Percentiles rank a stretch among this genome's conserved stretches.
These are phyloP conservation scores for Tachysurus fulvidraco DNA, from an alignment of 2,113 vertebrate genomes.

Conservation along the genomic window DNA sequence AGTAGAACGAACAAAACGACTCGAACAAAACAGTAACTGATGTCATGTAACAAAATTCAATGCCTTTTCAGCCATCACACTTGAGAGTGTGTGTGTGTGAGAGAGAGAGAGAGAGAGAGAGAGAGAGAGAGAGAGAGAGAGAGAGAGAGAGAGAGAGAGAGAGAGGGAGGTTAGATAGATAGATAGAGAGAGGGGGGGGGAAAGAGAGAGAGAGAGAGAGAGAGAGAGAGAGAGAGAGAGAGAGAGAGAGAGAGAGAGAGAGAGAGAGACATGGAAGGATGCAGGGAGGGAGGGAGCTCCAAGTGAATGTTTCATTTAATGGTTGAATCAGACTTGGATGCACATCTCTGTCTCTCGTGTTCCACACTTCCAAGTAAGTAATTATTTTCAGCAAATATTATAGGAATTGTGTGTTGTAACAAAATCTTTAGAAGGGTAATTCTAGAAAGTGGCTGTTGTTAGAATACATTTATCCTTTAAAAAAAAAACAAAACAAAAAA, in stretches of 20 bases:
- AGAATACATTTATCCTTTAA: background rate
- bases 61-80: too few relatives aligned
- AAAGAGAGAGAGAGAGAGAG: too few relatives aligned
- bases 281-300: background rate
- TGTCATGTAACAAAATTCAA: background rate
- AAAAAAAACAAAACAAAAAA: too few relatives aligned
- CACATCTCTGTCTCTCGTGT: background rate
- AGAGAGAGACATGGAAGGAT: background rate
- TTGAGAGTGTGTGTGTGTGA: too few relatives aligned
- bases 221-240: too few relatives aligned
- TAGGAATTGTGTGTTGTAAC: background rate
- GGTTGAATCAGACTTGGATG: conserved; percentile 16
- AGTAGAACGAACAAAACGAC: background rate
- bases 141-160: too few relatives aligned
- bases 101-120: too few relatives aligned
- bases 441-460: background rate
- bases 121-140: too few relatives aligned
- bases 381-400: background rate
- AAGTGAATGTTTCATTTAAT: conserved; percentile 28
- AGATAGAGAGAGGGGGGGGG: too few relatives aligned
- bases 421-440: background rate
- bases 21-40: background rate
- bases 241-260: background rate
- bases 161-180: too few relatives aligned
- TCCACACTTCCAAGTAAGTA: conserved; percentile 22